Evolutionary conservation across 2,888 invertebrate species (phyloP).

Genomic region (Dascillus cervinus): DNA sequence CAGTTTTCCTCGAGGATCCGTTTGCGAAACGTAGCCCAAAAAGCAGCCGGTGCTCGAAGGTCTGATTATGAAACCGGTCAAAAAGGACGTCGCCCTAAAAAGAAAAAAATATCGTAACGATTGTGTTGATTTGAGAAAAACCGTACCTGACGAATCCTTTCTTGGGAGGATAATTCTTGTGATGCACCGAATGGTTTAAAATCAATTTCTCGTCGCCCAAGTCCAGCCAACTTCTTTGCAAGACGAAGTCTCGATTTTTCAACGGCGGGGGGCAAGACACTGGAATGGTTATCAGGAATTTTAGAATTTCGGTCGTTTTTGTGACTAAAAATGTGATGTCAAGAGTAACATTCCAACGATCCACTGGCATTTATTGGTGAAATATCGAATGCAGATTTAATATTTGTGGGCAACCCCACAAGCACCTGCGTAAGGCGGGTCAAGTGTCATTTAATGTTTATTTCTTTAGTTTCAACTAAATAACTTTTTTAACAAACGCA

Average conservation of each 20-base stretch:
- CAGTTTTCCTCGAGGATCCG: slow-evolving; percentile 79
- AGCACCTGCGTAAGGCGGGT: too few species aligned
- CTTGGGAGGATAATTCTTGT: slow-evolving; percentile 75
- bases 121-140: not conserved
- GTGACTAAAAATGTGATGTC: slow-evolving; percentile 5
- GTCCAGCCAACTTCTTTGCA: slow-evolving; percentile 88
- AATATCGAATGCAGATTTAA: too few species aligned
- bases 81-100: slow-evolving; percentile 52
- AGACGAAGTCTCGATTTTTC: slow-evolving; percentile 85
- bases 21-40: slow-evolving; percentile 82
- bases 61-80: slow-evolving; percentile 63
- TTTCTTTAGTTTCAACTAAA: too few species aligned
- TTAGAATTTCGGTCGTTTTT: slow-evolving; percentile 4
- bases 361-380: too few species aligned
- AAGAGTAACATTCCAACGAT: too few species aligned
- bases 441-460: too few species aligned
- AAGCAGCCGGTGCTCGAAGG: slow-evolving; percentile 58
- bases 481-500: too few species aligned
- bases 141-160: slow-evolving; percentile 73
- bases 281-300: too few species aligned
- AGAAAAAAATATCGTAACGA: slow-evolving; percentile 6
- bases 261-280: slow-evolving; percentile 82
- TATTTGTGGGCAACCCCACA: too few species aligned
- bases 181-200: slow-evolving; percentile 84
- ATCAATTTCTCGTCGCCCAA: slow-evolving; percentile 79